Evolutionary conservation across 2,797 vertebrate genomes (phyloP), one percentile per base, ranked within the genome.

Genomic region (Tamandua tetradactyla): DNA sequence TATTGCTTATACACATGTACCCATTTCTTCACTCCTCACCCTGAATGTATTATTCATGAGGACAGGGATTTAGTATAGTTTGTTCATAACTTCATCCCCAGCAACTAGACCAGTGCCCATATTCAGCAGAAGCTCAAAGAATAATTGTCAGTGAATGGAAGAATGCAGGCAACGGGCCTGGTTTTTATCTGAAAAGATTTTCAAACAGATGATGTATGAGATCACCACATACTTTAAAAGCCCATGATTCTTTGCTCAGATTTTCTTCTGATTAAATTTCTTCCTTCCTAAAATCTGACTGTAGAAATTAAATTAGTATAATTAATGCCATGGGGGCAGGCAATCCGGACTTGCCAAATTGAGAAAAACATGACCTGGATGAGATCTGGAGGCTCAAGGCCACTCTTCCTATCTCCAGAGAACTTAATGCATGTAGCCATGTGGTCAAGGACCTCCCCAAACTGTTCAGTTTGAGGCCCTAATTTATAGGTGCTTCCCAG

Each of bases 261-360:
- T 76, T 84, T 87, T n/a, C n/a, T 74, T 75, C n/a, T 66, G 12
- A 75, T 87, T 66, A 84, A 95, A 52, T 7, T 72, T 80, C 47
- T 59, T 35, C 91, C 62, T 59, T 18, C 11, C 52, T 52, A 89
- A 35, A 66, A 72, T 92, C 30, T 49, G 11, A 64, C 12, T 66
- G 55, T 75, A 62, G 30, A 71, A 79, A 87, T 47, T 57, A 64
- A 87, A 75, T 44, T 44, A 84, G 12, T 66, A 35, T n/a, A 89
- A n/a, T 5, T 93, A 91, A 87, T 83, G 2, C 13, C 18, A 20
- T 20, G 22, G 18, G 25, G n/a, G 0, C 9, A 80, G 64, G 42
- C 32, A 83, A 86, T 32, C 23, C 66, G 47, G 55, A n/a, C 81
- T 89, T 95, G 27, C 52, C 22, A 32, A 69, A 71, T 20, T 61